Evolutionary conservation across 2,797 vertebrate species (phyloP).

Genomic region (Characodon lateralis): DNA sequence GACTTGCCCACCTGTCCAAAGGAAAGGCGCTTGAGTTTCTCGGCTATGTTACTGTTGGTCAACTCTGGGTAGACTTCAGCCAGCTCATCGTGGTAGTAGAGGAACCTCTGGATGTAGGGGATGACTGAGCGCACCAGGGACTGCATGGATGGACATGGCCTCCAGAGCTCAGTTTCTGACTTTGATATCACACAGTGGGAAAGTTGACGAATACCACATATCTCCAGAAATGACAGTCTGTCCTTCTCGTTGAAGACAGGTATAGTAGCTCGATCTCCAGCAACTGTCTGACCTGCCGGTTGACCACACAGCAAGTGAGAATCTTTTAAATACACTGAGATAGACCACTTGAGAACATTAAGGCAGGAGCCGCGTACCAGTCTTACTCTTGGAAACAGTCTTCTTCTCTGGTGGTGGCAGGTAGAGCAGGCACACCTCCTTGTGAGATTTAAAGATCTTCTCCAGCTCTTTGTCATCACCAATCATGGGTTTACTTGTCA

Average conservation of each 20-base stretch:
- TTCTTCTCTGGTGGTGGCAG: conserved; percentile 76
- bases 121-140: conserved; percentile 69
- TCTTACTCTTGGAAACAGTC: conserved; percentile 31
- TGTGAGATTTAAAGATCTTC: conserved; percentile 77
- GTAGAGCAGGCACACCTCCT: conserved; percentile 77
- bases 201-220: conserved; percentile 75
- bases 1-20: conserved; percentile 75
- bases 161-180: conserved; percentile 72
- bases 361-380: conserved; percentile 48
- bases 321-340: no score
- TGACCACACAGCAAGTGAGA: not conserved
- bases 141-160: conserved; percentile 77
- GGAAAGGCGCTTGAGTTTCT: conserved; percentile 67
- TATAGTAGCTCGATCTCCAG: conserved; percentile 6
- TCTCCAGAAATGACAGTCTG: conserved; percentile 76
- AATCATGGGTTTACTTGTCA: conserved; percentile 78
- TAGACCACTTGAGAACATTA: not conserved
- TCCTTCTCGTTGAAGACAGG: conserved; percentile 71
- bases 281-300: conserved; percentile 18
- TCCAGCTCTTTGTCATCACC: conserved; percentile 79
- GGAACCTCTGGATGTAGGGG: conserved; percentile 83
- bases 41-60: conserved; percentile 60
- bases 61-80: conserved; percentile 70
- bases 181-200: conserved; percentile 73
- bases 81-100: conserved; percentile 76